phyloP scores from a whole-genome alignment of 53 echinoderm and acorn worm genomes.

The Crossaster papposus region DNA sequence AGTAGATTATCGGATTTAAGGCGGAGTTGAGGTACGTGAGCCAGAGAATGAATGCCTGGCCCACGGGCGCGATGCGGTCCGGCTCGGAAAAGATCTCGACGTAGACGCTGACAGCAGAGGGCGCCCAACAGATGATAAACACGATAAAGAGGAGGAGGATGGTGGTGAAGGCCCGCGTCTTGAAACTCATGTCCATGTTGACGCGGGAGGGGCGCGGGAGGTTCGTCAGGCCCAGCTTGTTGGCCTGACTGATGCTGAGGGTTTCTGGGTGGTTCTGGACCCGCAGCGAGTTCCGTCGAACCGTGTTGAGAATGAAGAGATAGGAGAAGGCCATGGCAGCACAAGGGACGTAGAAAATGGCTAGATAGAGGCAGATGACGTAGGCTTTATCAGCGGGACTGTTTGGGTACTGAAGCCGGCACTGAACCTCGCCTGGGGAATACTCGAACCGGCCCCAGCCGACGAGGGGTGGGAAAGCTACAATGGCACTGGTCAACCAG shows the following conservation, averaged over 20 bases:
- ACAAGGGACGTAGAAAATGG: constrained; percentile 88
- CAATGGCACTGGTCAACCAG: constrained; percentile 84
- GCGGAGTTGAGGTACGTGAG: constrained; percentile 95
- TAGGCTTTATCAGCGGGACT: constrained; percentile 64
- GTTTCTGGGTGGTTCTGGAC: constrained; percentile 95
- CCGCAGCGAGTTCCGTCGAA: constrained; percentile 88
- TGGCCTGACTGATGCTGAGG: constrained; percentile 96
- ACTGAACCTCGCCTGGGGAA: constrained; percentile 74
- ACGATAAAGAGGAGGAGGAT: constrained; percentile 94
- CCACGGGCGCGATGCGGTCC: constrained; percentile 17
- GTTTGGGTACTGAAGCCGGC: constrained; percentile 61
- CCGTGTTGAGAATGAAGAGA: constrained; percentile 94
- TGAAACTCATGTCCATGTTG: constrained; percentile 98
- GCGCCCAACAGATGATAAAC: constrained; percentile 93
- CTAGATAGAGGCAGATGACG: constrained; percentile 69
- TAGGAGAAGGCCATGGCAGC: constrained; percentile 92
- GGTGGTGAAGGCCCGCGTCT: constrained; percentile 98
- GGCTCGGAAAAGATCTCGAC: constrained; percentile 33
- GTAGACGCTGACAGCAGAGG: constrained; percentile 77
- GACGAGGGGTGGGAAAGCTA: constrained; percentile 84
- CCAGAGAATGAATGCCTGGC: constrained; percentile 80
- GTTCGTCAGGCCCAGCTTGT: constrained; percentile 88
- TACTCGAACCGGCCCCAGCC: constrained; percentile 73
- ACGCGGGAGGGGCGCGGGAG: constrained; percentile 84
- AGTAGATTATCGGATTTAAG: constrained; percentile 98